Evolutionary conservation across 2,888 invertebrate genomes (phyloP), one percentile per base, ranked within the genome.

Genomic region (Cataglyphis rosenhaueri): DNA sequence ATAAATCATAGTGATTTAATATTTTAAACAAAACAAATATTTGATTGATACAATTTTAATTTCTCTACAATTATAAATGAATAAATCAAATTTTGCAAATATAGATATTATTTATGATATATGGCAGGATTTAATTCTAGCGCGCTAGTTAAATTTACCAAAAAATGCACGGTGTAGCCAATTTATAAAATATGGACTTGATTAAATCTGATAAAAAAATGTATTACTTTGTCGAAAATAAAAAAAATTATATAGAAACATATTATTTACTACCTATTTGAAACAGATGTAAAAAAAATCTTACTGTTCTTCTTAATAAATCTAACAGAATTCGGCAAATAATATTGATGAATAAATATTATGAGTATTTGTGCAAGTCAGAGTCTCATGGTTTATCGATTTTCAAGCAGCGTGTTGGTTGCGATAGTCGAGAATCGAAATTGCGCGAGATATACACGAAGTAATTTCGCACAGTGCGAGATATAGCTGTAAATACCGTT

Each of bases 401-500:
- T 66, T 15, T 21, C 29, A 12, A 35, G n/a, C 44, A 70, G 21
- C 35, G 29, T 59, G 35, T 70, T 66, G 12, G 78, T 25, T 79
- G 35, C 59, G 44, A 79, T 79, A 66, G 59, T 44, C 44, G 71
- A 70, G 78, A 78, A 78, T 78, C 59, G 78, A 79, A 71, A 79
- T 61, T 71, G 71, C 44, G 44, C 71, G 59, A 71, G 59, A 44
- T 78, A 44, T 71, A 44, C 35, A 25, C 59, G 78, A 79, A 79
- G 35, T 79, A 79, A 59, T 79, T 79, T 71, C 32, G 59, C 65
- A 73, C 61, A 64, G 32, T 75, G 84, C 79, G 70, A 81, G 81
- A 64, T 84, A 85, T 75, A 79, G 83, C 83, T 79, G 83, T 44
- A 70, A 68, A 68, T 78, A 62, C 64, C 44, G 75, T 86, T 88